Evolutionary conservation across 2,113 vertebrate species (phyloP), one percentile per base, ranked within the genome.

Genomic region (Danionella cerebrum): DNA sequence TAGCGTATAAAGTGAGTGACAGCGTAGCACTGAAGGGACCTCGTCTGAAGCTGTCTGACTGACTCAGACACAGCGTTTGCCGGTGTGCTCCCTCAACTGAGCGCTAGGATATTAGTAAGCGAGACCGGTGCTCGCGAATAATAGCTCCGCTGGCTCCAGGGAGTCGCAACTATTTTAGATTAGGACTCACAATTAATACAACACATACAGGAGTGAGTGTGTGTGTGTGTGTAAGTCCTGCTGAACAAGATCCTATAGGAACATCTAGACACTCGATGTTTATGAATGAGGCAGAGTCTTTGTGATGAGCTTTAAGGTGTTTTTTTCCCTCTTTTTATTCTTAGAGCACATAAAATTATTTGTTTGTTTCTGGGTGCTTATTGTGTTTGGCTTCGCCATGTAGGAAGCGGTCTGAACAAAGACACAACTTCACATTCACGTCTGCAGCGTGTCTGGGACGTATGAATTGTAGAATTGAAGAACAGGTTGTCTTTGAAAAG

Each of bases 141-240:
- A 73, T 71, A 74, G 29, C 35, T 47, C 12, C 60, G n/a, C 16
- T 27, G 25, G 35, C 71, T 77, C 70, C 44, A 51, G 54, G 70
- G 71, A 67, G 35, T 39, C 53, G n/a, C 8, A 25, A 54, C 39
- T 52, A 48, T 68, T 38, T 22, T 67, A 73, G 74, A 75, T 75
- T 71, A 76, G 72, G 67, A 52, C 59, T 60, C 70, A 67, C 75
- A 79, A 77, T 75, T 77, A 76, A 67, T 66, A 76, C 69, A 65
- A 70, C 66, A 59, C 63, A 69, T 63, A 67, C 57, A 14, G 10
- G 31, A 67, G n/a, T n/a, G 14, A 67, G 7, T 44, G 42, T 19
- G 27, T 18, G 10, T 18, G 22, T 25, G 29, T 29, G 39, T 5
- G 45, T 59, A 51, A 54, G 55, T 27, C 12, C 51, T 45, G 33